Conservation (phyloP, 2,113 vertebrate species). For the Hyla sarda region DNA sequence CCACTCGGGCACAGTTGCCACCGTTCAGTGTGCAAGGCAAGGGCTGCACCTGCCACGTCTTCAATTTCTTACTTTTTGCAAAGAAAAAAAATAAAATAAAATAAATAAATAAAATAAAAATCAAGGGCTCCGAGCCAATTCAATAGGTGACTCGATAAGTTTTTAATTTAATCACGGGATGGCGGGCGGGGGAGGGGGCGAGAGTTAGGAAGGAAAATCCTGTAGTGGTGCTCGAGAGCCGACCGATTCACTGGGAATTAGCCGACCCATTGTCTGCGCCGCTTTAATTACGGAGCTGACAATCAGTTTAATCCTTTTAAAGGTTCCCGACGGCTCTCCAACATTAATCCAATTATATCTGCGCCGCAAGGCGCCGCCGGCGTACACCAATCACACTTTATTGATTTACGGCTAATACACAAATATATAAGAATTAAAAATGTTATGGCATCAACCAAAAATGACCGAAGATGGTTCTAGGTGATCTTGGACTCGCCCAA, state of each 20-base stretch:
- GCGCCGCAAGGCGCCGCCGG: conserved; percentile 83
- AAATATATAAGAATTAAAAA: conserved; percentile 43
- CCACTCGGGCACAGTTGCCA: conserved; percentile 70
- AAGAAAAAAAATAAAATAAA: too few species aligned
- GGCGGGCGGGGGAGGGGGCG: conserved; percentile 14
- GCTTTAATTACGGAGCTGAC: conserved; percentile 97
- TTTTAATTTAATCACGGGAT: conserved; percentile 47
- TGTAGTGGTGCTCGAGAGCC: conserved; percentile 69
- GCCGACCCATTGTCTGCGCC: conserved; percentile 71
- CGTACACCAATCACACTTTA: conserved; percentile 84
- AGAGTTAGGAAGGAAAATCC: conserved; percentile 65
- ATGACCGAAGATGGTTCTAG: too few species aligned
- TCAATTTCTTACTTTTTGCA: conserved; percentile 58
- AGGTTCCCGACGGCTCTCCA: conserved; percentile 84
- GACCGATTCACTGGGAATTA: conserved; percentile 70
- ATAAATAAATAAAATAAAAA: conserved; percentile 23
- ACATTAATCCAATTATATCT: conserved; percentile 98
- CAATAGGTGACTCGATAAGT: conserved; percentile 51
- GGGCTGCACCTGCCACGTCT: conserved; percentile 64
- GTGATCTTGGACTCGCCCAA: too few species aligned
- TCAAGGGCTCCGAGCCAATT: conserved; percentile 50
- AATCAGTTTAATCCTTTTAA: conserved; percentile 96
- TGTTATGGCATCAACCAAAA: not conserved
- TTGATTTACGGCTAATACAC: conserved; percentile 84
- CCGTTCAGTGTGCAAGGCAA: conserved; percentile 65